A percentile compares a stretch with the other conserved stretches of the same genome.
phyloP scores from a whole-genome alignment of 2,888 invertebrate genomes.

The Dione juno region DNA sequence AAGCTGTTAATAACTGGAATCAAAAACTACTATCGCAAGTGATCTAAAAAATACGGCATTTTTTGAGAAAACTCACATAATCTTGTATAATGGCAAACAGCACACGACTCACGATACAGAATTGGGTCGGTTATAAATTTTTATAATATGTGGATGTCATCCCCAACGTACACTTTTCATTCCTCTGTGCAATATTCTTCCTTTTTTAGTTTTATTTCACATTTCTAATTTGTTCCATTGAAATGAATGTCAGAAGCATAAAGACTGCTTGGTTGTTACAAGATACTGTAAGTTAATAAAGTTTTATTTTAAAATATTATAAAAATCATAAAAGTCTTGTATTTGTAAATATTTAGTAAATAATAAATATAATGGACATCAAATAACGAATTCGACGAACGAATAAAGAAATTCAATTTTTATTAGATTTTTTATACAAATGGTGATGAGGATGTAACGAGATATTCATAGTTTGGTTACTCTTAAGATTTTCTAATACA shows the following conservation, averaged over 20 bases:
- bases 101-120: constrained; percentile 36
- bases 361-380: no score
- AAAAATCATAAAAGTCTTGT: no score
- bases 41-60: not conserved
- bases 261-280: not conserved
- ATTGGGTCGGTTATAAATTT: constrained; percentile 59
- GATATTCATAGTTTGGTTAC: no score
- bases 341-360: no score
- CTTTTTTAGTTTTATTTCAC: not conserved
- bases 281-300: not conserved
- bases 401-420: no score
- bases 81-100: constrained; percentile 12
- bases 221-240: constrained; percentile 3
- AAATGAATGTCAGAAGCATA: not conserved
- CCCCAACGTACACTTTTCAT: constrained; percentile 41
- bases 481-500: not conserved
- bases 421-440: no score
- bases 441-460: no score
- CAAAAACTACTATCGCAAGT: no score
- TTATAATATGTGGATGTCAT: constrained; percentile 45
- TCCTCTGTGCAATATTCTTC: constrained; percentile 1
- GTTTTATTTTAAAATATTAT: no score
- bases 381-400: no score
- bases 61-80: constrained; percentile 12
- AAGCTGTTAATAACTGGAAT: no score